These are phyloP conservation scores for Chamaea fasciata DNA, from an alignment of 2,113 vertebrate species.

Conservation along the genomic window DNA sequence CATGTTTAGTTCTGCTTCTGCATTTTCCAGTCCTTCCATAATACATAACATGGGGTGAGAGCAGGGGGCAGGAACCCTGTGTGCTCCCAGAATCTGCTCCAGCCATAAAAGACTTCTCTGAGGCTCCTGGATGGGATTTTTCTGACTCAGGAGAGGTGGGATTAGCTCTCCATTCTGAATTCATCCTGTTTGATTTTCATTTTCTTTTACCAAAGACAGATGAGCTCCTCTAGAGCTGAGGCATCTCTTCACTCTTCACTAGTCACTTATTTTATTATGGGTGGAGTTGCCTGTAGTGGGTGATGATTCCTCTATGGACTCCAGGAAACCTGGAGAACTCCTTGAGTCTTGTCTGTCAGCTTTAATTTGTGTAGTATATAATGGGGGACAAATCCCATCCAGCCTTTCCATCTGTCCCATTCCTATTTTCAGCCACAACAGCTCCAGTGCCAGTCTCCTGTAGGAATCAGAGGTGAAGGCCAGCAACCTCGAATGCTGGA, in stretches of 20 bases:
- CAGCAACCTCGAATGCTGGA: not conserved
- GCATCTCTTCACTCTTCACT: not conserved
- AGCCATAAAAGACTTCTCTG: not conserved
- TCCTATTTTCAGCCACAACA: not conserved
- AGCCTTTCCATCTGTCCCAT: not conserved
- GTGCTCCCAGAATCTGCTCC: not conserved
- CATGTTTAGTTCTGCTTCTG: not conserved
- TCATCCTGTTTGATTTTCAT: accelerated
- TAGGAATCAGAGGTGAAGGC: not conserved
- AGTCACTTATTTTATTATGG: not conserved
- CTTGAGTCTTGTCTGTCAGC: not conserved
- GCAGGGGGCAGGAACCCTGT: not conserved
- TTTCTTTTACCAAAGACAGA: not conserved
- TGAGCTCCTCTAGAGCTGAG: not conserved
- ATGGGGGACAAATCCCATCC: not conserved
- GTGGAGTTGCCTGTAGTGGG: not conserved
- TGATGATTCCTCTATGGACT: not conserved
- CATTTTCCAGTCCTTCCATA: not conserved
- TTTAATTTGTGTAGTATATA: not conserved
- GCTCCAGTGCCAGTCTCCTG: not conserved
- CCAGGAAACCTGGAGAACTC: not conserved
- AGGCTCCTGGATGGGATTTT: not conserved
- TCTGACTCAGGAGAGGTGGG: not conserved
- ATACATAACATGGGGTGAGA: not conserved
- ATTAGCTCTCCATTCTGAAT: not conserved